Evolutionary conservation across 2,797 vertebrate genomes (phyloP).

Genomic region (Hoplostethus mediterraneus): DNA sequence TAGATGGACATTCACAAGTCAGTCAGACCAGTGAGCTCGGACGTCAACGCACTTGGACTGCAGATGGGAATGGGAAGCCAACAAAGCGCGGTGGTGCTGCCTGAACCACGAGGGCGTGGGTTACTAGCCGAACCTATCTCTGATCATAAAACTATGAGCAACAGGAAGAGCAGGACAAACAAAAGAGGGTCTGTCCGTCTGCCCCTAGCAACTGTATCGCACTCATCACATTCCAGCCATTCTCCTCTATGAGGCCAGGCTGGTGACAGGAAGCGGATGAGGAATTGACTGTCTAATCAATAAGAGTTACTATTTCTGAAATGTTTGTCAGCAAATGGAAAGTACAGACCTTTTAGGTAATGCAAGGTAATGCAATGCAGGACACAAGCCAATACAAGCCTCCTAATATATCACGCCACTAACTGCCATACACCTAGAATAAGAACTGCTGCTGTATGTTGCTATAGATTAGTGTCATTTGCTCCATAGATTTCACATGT

Average conservation of each 20-base stretch:
- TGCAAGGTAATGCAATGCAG: constrained; percentile 18
- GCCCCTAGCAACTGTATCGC: constrained; percentile 54
- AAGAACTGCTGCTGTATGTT: too few species aligned
- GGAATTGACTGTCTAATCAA: constrained; percentile 52
- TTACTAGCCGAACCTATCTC: constrained; percentile 16
- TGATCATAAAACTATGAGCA: constrained; percentile 20
- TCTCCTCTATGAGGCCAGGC: constrained; percentile 51
- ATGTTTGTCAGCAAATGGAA: constrained; percentile 41
- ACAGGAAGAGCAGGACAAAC: constrained; percentile 54
- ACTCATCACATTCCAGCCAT: constrained; percentile 79
- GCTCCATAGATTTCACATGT: background rate
- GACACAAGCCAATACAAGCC: constrained; percentile 3
- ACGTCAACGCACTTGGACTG: background rate
- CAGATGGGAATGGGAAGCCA: background rate
- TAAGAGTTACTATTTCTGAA: constrained; percentile 51
- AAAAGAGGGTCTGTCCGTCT: constrained; percentile 61
- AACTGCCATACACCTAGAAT: too few species aligned
- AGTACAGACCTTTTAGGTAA: constrained; percentile 6
- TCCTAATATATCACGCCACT: too few species aligned
- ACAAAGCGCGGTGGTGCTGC: background rate
- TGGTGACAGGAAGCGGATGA: constrained; percentile 19
- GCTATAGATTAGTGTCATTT: background rate
- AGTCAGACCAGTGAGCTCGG: constrained; percentile 1
- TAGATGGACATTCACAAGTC: constrained; percentile 2
- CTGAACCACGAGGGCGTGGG: constrained; percentile 27